Conservation (phyloP, 2,113 vertebrate genomes). For the Agapornis roseicollis region DNA sequence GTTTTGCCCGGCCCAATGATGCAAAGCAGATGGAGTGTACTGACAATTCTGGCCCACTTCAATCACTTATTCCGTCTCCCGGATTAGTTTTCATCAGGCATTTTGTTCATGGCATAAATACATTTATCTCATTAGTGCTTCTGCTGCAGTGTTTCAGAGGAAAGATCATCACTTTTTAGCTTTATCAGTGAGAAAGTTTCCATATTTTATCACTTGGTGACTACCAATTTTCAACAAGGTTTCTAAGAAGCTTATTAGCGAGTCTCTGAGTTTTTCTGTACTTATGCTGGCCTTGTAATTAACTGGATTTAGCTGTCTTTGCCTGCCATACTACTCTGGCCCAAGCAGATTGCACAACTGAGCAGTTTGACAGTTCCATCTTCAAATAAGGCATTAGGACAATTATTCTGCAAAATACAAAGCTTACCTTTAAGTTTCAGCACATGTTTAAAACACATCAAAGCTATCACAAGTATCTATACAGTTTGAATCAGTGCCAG, state of each 20-base stretch:
- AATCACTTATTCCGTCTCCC: slow-evolving; percentile 8
- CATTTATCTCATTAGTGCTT: slow-evolving; percentile 42
- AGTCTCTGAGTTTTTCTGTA: neutral
- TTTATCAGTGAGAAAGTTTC: neutral
- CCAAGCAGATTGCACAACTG: neutral
- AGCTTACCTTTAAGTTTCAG: neutral
- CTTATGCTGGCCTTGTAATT: neutral
- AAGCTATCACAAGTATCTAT: neutral
- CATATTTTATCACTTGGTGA: neutral
- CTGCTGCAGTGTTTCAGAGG: neutral
- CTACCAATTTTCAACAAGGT: neutral
- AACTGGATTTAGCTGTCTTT: neutral
- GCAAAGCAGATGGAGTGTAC: slow-evolving; percentile 62
- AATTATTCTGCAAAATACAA: neutral
- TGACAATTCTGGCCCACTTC: slow-evolving; percentile 54
- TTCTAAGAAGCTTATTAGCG: neutral
- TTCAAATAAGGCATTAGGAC: neutral
- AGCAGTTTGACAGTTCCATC: neutral
- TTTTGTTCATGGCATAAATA: slow-evolving; percentile 58
- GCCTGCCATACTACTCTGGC: neutral
- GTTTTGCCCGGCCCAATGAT: slow-evolving; percentile 59
- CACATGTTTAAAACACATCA: neutral
- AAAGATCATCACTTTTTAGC: neutral
- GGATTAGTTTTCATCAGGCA: slow-evolving; percentile 21
- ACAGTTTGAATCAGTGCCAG: neutral